These are phyloP conservation scores for Drosophila percnosoma DNA, from an alignment of 2,888 invertebrate genomes.

Conservation along the genomic window DNA sequence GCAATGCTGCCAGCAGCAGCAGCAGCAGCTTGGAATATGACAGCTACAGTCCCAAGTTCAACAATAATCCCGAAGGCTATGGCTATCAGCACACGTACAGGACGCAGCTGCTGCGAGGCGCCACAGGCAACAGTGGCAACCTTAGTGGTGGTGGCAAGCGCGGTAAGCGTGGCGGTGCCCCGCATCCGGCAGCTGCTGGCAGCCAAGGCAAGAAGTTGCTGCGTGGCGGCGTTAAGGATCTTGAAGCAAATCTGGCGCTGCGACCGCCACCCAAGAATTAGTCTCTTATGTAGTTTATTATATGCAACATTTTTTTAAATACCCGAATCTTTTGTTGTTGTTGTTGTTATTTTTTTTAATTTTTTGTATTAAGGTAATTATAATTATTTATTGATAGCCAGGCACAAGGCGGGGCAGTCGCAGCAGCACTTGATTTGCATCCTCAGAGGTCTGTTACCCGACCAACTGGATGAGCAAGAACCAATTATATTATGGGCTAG, in stretches of 20 bases:
- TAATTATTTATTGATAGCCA: slow-evolving; percentile 69
- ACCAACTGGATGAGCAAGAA: slow-evolving; percentile 10
- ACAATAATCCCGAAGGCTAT: slow-evolving; percentile 84
- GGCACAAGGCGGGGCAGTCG: slow-evolving; percentile 9
- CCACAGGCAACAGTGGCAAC: slow-evolving; percentile 16
- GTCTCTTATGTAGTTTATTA: slow-evolving; percentile 50
- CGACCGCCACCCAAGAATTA: slow-evolving; percentile 82
- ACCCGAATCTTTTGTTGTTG: slow-evolving; percentile 28
- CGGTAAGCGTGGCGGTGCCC: slow-evolving; percentile 81
- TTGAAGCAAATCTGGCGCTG: slow-evolving; percentile 82
- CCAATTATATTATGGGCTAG: slow-evolving; percentile 28
- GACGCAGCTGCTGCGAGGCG: slow-evolving; percentile 58
- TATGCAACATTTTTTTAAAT: slow-evolving; percentile 41
- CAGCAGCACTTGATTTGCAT: slow-evolving; percentile 6
- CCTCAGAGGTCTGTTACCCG: slow-evolving; percentile 6
- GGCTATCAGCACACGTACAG: slow-evolving; percentile 84
- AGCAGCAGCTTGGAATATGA: slow-evolving; percentile 75
- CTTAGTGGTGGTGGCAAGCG: slow-evolving; percentile 49
- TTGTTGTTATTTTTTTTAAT: slow-evolving; percentile 43
- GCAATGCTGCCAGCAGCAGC: not conserved
- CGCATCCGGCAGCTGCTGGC: slow-evolving; percentile 27
- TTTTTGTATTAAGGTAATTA: slow-evolving; percentile 52
- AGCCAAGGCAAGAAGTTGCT: slow-evolving; percentile 55
- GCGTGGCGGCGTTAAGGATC: slow-evolving; percentile 66
- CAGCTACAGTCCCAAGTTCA: slow-evolving; percentile 84